Evolutionary conservation across 2,113 vertebrate species (phyloP).

Genomic region (Sinosuthora webbiana): DNA sequence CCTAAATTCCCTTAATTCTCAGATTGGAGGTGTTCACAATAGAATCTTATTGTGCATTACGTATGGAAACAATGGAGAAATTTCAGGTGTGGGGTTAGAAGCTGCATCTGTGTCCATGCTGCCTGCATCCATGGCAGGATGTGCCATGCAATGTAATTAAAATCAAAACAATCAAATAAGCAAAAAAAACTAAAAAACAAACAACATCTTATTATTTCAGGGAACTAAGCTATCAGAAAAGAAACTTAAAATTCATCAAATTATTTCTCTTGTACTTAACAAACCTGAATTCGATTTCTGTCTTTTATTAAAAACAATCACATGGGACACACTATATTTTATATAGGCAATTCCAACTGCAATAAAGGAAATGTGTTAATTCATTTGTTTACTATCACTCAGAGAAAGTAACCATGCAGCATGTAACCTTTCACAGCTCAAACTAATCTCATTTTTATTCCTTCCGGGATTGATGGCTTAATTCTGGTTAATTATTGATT

Average conservation of each 20-base stretch:
- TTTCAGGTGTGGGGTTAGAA: background rate
- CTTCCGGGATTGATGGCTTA: conserved; percentile 26
- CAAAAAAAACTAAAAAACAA: background rate
- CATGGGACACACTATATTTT: conserved; percentile 55
- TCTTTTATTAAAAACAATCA: conserved; percentile 55
- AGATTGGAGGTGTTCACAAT: background rate
- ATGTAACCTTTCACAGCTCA: conserved; percentile 28
- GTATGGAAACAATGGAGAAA: background rate
- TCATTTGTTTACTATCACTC: conserved; percentile 21
- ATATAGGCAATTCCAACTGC: conserved; percentile 47
- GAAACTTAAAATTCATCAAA: conserved; percentile 3
- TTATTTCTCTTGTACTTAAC: background rate
- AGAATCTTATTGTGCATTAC: background rate
- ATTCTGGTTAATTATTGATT: conserved; percentile 17
- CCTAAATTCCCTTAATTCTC: background rate
- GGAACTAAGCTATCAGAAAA: background rate
- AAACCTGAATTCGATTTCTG: conserved; percentile 19
- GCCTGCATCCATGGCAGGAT: background rate
- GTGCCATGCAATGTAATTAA: background rate
- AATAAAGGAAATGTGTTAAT: conserved; percentile 53
- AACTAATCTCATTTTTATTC: conserved; percentile 37
- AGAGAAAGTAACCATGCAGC: conserved; percentile 9
- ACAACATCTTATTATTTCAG: background rate
- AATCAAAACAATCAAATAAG: background rate
- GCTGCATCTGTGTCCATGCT: background rate